phyloP scores from a whole-genome alignment of 2,113 vertebrate species.

The Sylvia atricapilla region DNA sequence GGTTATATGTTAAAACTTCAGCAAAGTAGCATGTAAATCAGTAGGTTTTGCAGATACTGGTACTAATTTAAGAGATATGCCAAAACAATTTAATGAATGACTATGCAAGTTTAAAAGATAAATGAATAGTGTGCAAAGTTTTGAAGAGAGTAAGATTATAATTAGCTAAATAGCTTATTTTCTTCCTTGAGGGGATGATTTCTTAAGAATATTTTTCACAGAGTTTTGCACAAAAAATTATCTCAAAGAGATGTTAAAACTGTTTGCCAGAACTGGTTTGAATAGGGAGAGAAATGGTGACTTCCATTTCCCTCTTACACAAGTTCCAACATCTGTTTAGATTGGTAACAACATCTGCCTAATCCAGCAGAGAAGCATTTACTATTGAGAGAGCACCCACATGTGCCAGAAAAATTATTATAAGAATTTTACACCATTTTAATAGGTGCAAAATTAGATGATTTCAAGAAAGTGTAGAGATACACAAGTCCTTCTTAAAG shows the following conservation, averaged over 20 bases:
- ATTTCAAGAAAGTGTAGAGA: background rate
- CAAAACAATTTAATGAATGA: background rate
- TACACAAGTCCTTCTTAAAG: background rate
- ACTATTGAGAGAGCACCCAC: background rate
- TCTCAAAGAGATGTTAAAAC: background rate
- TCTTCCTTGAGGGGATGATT: background rate
- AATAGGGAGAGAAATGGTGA: background rate
- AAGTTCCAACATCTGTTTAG: background rate
- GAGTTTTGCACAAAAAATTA: background rate
- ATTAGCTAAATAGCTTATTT: background rate
- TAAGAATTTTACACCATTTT: background rate
- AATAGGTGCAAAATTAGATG: background rate
- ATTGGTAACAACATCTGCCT: background rate
- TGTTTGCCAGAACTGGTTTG: background rate
- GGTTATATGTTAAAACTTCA: background rate
- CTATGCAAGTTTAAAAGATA: background rate
- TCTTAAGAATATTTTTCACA: background rate
- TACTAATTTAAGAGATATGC: background rate
- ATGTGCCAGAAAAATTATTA: background rate
- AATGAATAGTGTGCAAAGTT: background rate
- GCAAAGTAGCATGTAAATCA: background rate
- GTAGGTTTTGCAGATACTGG: background rate
- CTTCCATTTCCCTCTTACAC: background rate
- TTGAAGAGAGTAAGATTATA: background rate
- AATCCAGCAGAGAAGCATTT: background rate